Evolutionary conservation across 2,888 invertebrate genomes (phyloP), one percentile per base, ranked within the genome.

Genomic region (Synanthedon myopaeformis): DNA sequence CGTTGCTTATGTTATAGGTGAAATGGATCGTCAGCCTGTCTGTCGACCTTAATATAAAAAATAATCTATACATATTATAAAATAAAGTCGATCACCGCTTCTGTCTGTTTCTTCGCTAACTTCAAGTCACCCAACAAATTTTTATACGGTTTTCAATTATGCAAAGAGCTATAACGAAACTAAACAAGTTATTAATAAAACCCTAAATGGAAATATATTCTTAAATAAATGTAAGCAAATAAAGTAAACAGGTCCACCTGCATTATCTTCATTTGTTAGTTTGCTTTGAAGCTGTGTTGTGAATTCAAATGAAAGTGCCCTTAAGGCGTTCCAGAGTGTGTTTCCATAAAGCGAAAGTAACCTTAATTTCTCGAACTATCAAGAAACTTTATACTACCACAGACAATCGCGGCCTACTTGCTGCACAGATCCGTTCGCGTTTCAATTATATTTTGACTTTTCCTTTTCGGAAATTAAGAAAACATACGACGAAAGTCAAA

Each of bases 271-370:
- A 35, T 35, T 35, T 10, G 10, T 35, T 10, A 10, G 35, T 10
- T 35, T 35, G 10, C 35, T 35, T 35, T 8, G 35, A 35, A 35
- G 35, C 5, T 35, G 10, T 35, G 41, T 51, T 35, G 41, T 41
- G 12, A 41, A 41, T 42, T 35, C 28, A 35, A 62, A 72, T 59
- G 74, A 74, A 74, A 75, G 74, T 71, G 69, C 70, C 74, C 72
- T 74, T 72, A 65, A 63, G 63, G 60, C 58, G 55, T 54, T 56
- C 57, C 57, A 59, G 55, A 52, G 55, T 57, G 56, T 52, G 49
- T 41, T 59, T 62, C 61, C 53, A 53, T 53, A 17, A 54, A 65
- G 67, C 65, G 73, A 73, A 73, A 73, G 73, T 70, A 66, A 58
- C 70, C 72, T 68, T 71, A 69, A 69, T 72, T 57, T 48, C 51